A percentile compares a stretch with the other conserved stretches of the same genome.
These are phyloP conservation scores for Lordiphosa collinella DNA, from an alignment of 1,140 invertebrate genomes.

Conservation along the genomic window DNA sequence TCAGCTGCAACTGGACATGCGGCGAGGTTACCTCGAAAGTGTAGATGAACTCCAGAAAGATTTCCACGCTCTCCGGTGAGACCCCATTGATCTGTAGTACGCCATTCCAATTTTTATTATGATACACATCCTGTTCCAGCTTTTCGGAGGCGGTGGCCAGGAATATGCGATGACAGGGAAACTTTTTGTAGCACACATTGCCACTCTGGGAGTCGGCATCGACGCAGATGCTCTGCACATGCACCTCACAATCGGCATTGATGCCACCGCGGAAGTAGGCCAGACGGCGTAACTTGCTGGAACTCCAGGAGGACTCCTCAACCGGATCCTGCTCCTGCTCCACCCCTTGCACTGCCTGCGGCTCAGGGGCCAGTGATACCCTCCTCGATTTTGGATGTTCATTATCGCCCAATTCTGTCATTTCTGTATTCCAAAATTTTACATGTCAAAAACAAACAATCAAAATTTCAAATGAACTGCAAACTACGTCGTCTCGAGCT, in stretches of 20 bases:
- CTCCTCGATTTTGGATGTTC: neutral
- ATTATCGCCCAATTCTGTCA: constrained; percentile 12
- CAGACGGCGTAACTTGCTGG: constrained; percentile 23
- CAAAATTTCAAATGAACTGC: constrained; percentile 33
- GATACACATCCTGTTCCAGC: constrained; percentile 42
- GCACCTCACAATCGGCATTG: constrained; percentile 44
- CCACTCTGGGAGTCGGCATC: neutral
- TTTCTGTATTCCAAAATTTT: constrained; percentile 15
- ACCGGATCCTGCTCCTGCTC: neutral
- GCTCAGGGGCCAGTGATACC: no score
- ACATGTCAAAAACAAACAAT: neutral
- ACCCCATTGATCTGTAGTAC: constrained; percentile 49
- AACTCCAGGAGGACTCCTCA: neutral
- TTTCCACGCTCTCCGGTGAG: constrained; percentile 46
- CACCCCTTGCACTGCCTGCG: neutral
- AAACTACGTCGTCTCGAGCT: constrained; percentile 53
- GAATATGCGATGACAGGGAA: constrained; percentile 45
- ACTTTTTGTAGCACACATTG: constrained; percentile 45
- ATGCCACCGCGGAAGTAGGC: constrained; percentile 38
- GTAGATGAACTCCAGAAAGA: constrained; percentile 52
- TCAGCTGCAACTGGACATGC: neutral
- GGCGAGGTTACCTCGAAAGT: constrained; percentile 34
- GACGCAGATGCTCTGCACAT: constrained; percentile 11
- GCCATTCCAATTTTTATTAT: constrained; percentile 44
- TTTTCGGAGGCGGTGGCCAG: constrained; percentile 51